Percentiles rank a stretch among this genome's conserved stretches.
Evolutionary conservation across 2,888 invertebrate species (phyloP).

Genomic region (Eupeodes latifasciatus): DNA sequence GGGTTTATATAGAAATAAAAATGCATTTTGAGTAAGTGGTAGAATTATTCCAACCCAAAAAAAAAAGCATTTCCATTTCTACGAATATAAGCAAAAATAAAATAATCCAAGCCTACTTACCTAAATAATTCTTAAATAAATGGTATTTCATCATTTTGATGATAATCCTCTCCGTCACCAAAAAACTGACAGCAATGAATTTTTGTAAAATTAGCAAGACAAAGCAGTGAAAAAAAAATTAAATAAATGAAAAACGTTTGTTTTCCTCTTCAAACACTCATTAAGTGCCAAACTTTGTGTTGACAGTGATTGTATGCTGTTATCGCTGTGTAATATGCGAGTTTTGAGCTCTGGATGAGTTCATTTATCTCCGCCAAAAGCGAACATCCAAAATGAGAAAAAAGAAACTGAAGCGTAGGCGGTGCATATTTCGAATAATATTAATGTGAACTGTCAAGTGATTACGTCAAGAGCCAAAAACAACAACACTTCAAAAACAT

Average conservation of each 20-base stretch:
- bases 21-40: not conserved
- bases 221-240: conserved; percentile 27
- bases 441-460: conserved; percentile 73
- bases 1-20: not conserved
- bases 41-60: too few species aligned
- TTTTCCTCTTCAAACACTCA: conserved; percentile 57
- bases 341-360: conserved; percentile 40
- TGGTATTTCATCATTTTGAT: conserved; percentile 11
- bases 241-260: conserved; percentile 49
- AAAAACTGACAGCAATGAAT: conserved; percentile 55
- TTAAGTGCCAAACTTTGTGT: conserved; percentile 72
- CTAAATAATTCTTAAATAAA: not conserved
- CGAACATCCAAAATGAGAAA: not conserved
- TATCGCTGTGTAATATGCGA: conserved; percentile 15
- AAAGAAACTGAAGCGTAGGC: not conserved
- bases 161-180: not conserved
- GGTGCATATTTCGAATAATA: conserved; percentile 61
- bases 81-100: conserved; percentile 27
- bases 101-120: conserved; percentile 30
- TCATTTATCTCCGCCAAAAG: conserved; percentile 63
- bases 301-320: conserved; percentile 66
- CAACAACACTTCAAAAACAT: not conserved
- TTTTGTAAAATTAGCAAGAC: conserved; percentile 6
- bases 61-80: not conserved
- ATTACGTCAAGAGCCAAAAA: conserved; percentile 63